Conservation (phyloP, 2,113 vertebrate species). For the Pangasianodon gigas region DNA sequence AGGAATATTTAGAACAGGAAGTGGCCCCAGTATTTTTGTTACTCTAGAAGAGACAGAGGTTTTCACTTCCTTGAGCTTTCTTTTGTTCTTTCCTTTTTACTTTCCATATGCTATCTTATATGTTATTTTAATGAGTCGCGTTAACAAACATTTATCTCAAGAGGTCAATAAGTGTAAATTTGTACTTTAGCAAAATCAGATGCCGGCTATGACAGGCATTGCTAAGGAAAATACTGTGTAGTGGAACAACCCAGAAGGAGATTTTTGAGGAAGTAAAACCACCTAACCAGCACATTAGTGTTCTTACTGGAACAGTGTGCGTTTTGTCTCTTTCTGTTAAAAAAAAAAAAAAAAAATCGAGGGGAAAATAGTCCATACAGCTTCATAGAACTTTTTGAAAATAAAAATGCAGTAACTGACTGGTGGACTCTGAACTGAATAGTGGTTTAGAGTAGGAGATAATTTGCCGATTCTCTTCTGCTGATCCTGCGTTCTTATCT, state of each 20-base stretch:
- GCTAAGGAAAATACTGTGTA: neutral
- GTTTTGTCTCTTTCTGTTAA: neutral
- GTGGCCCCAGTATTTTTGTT: neutral
- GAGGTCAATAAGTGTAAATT: neutral
- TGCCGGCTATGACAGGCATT: neutral
- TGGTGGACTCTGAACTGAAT: neutral
- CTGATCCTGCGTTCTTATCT: neutral
- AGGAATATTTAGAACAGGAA: neutral
- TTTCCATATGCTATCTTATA: too few species aligned
- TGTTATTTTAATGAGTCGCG: neutral
- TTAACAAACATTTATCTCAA: too few species aligned
- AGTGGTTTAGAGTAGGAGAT: neutral
- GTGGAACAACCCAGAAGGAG: neutral
- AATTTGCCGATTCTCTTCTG: neutral
- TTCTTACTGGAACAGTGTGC: neutral
- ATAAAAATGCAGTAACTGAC: neutral
- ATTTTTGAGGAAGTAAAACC: constrained; percentile 24
- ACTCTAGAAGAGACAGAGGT: neutral
- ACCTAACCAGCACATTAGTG: neutral
- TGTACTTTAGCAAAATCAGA: neutral
- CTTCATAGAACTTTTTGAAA: neutral
- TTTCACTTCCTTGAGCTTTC: neutral
- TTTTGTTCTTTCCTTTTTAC: neutral
- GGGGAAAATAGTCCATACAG: neutral
- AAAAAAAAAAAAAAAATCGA: neutral